phyloP scores from a whole-genome alignment of 2,113 vertebrate species.

The Ophthalmolycus amberensis region DNA sequence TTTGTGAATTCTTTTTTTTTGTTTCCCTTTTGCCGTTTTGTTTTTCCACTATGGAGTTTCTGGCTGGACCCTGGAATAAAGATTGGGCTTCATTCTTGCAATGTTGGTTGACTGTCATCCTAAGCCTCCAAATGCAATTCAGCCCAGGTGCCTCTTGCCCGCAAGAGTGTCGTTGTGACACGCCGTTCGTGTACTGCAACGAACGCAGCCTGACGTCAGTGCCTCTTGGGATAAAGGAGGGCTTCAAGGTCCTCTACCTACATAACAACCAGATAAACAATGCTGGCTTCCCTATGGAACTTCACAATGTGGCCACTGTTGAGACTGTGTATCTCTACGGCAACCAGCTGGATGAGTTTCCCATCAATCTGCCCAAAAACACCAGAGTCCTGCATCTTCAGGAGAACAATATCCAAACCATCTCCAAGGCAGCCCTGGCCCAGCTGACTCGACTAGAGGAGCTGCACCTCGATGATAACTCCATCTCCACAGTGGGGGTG shows the following conservation, averaged over 20 bases:
- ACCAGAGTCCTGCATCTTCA: conserved; percentile 94
- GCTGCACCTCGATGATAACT: conserved; percentile 97
- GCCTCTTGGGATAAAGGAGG: conserved; percentile 97
- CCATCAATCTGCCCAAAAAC: conserved; percentile 96
- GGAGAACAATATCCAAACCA: conserved; percentile 99
- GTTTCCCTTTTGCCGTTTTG: conserved; percentile 57
- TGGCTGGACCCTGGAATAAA: conserved; percentile 88
- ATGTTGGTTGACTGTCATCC: conserved; percentile 90
- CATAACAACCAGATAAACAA: conserved; percentile 99
- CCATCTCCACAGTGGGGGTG: conserved; percentile 97
- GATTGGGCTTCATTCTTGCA: conserved; percentile 89
- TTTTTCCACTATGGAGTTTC: conserved; percentile 91
- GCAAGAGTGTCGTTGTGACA: conserved; percentile 94
- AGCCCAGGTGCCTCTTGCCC: conserved; percentile 88
- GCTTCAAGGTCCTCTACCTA: conserved; percentile 95
- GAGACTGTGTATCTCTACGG: conserved; percentile 96
- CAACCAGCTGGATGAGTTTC: conserved; percentile 98
- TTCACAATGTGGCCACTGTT: conserved; percentile 93
- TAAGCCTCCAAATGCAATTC: conserved; percentile 92
- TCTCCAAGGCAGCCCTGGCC: conserved; percentile 93
- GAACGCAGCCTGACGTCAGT: conserved; percentile 98
- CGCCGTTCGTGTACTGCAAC: conserved; percentile 97
- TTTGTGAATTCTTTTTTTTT: conserved; percentile 40
- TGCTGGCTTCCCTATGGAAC: conserved; percentile 95
- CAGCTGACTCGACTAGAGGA: conserved; percentile 94